Evolutionary conservation across 2,888 invertebrate genomes (phyloP).

Genomic region (Drosophila multiciliata): DNA sequence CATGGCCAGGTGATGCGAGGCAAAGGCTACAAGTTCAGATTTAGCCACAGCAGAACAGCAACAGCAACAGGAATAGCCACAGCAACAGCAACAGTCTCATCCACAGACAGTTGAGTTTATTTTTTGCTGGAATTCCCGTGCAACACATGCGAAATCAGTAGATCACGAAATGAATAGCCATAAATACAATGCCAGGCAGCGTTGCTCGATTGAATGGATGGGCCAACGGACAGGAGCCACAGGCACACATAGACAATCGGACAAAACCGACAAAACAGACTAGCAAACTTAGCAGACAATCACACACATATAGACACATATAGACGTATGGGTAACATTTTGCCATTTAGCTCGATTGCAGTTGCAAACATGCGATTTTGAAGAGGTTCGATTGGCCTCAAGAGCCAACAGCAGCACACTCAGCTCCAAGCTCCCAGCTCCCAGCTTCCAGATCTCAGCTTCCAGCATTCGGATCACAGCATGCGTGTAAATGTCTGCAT

Average conservation of each 20-base stretch:
- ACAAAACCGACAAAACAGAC: slow-evolving; percentile 7
- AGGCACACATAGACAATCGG: slow-evolving; percentile 26
- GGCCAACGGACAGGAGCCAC: slow-evolving; percentile 37
- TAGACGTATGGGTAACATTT: slow-evolving; percentile 78
- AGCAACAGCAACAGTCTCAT: slow-evolving; percentile 8
- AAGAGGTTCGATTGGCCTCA: slow-evolving; percentile 79
- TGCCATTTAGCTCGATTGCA: slow-evolving; percentile 79
- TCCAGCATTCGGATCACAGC: slow-evolving; percentile 38
- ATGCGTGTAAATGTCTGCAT: slow-evolving; percentile 59
- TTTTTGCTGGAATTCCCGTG: slow-evolving; percentile 74
- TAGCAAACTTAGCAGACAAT: slow-evolving; percentile 14
- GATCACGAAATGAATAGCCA: slow-evolving; percentile 79
- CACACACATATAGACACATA: slow-evolving; percentile 45
- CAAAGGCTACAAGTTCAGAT: slow-evolving; percentile 72
- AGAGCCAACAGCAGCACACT: slow-evolving; percentile 26
- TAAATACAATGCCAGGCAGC: slow-evolving; percentile 73
- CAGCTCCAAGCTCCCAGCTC: slow-evolving; percentile 10
- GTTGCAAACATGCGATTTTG: slow-evolving; percentile 81
- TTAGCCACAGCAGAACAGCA: slow-evolving; percentile 11
- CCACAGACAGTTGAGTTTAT: slow-evolving; percentile 24
- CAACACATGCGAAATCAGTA: slow-evolving; percentile 81
- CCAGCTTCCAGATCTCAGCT: slow-evolving; percentile 23
- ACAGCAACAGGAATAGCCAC: background rate
- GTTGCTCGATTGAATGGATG: slow-evolving; percentile 34
- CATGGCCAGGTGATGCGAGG: slow-evolving; percentile 50